Evolutionary conservation across 2,888 invertebrate species (phyloP).

Genomic region (Eledona agricola): DNA sequence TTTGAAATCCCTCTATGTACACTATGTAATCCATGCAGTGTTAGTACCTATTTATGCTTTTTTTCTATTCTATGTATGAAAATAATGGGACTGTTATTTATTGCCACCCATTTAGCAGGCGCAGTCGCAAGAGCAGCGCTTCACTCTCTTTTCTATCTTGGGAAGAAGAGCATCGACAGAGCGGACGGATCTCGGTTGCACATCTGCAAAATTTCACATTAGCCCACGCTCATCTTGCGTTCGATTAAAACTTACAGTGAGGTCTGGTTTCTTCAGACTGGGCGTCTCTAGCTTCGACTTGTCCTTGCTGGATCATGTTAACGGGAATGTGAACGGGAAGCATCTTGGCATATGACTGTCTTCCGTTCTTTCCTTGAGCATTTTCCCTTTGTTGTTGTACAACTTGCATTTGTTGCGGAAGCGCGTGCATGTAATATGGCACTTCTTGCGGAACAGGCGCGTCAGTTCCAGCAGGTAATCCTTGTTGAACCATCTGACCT

Average conservation of each 20-base stretch:
- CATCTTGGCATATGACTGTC: slow-evolving; percentile 59
- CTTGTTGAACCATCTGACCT: background rate
- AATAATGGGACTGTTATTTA: no score
- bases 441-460: no score
- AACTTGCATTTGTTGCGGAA: slow-evolving; percentile 43
- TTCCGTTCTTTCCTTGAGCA: slow-evolving; percentile 58
- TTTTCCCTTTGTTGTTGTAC: slow-evolving; percentile 58
- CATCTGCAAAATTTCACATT: slow-evolving; percentile 67
- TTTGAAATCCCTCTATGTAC: no score
- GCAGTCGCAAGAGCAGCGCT: slow-evolving; percentile 81
- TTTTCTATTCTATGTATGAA: no score
- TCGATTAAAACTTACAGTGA: slow-evolving; percentile 72
- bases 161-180: slow-evolving; percentile 59
- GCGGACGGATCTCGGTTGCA: slow-evolving; percentile 79
- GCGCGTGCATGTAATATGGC: no score
- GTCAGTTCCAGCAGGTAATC: slow-evolving; percentile 19
- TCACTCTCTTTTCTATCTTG: slow-evolving; percentile 72
- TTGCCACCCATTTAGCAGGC: slow-evolving; percentile 62
- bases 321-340: slow-evolving; percentile 61
- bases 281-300: slow-evolving; percentile 57
- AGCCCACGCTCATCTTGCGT: background rate
- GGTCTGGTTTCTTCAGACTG: slow-evolving; percentile 72
- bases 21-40: no score
- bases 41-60: no score
- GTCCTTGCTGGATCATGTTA: slow-evolving; percentile 58